These are phyloP conservation scores for Macrobrachium rosenbergii DNA, from an alignment of 1,140 invertebrate species.

Conservation along the genomic window DNA sequence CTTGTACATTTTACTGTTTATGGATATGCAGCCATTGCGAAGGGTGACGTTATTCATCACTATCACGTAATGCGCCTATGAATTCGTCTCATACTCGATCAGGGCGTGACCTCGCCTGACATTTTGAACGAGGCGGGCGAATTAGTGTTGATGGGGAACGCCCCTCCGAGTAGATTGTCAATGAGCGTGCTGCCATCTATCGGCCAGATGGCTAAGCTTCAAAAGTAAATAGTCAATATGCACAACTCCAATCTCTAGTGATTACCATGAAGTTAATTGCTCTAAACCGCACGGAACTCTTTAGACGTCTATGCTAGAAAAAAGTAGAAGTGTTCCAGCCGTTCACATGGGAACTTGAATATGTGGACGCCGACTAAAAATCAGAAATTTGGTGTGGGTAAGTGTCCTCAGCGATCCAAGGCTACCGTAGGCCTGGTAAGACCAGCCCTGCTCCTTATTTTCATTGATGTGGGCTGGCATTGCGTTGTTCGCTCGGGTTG, in stretches of 20 bases:
- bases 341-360: slow-evolving; percentile 50
- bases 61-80: too few relatives aligned
- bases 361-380: slow-evolving; percentile 61
- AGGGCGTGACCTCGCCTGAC: neutral
- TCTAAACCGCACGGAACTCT: neutral
- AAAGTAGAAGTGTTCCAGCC: slow-evolving; percentile 17
- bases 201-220: neutral
- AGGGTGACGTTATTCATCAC: too few relatives aligned
- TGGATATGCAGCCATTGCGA: too few relatives aligned
- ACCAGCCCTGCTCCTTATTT: neutral
- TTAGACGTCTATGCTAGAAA: neutral
- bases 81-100: too few relatives aligned
- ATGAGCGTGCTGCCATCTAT: slow-evolving; percentile 22
- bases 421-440: neutral
- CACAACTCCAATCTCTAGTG: neutral
- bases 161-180: neutral
- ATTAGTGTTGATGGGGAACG: slow-evolving; percentile 20
- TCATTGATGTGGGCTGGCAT: neutral
- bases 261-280: slow-evolving; percentile 10
- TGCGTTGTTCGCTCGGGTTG: too few relatives aligned
- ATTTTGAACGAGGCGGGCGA: slow-evolving; percentile 28
- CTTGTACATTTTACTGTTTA: too few relatives aligned
- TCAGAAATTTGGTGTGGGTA: slow-evolving; percentile 59
- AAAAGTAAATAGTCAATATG: slow-evolving; percentile 64
- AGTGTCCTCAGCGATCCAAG: neutral